Evolutionary conservation across 2,113 vertebrate genomes (phyloP).

Genomic region (Martes martes): DNA sequence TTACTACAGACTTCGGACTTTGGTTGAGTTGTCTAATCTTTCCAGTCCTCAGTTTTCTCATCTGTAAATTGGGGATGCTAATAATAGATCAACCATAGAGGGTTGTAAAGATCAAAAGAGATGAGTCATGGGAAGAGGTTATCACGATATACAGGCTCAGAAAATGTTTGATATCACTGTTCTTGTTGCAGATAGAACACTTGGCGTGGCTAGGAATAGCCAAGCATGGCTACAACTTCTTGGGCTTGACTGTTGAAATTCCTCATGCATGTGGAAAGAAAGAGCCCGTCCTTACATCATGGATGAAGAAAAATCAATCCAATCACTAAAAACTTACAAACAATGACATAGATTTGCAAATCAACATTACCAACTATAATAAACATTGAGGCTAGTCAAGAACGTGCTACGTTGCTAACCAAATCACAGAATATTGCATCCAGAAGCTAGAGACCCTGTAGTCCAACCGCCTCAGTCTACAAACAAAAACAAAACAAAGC

Average conservation of each 20-base stretch:
- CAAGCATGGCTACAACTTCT: not conserved
- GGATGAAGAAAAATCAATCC: not conserved
- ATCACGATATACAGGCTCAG: not conserved
- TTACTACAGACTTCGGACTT: not conserved
- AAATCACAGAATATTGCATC: not conserved
- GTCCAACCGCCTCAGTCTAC: not conserved
- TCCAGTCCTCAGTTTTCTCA: not conserved
- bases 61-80: not conserved
- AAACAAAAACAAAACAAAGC: not conserved
- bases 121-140: not conserved
- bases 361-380: not conserved
- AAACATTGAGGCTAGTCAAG: not conserved
- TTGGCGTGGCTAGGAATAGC: not conserved
- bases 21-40: not conserved
- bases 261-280: not conserved
- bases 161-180: not conserved
- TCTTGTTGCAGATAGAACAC: not conserved
- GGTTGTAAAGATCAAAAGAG: not conserved
- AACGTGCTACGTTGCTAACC: not conserved
- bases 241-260: not conserved
- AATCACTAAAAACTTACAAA: not conserved
- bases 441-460: not conserved
- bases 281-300: not conserved
- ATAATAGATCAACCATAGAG: not conserved
- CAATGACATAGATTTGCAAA: not conserved